phyloP scores from a whole-genome alignment of 2,113 vertebrate genomes.

The Tichodroma muraria region DNA sequence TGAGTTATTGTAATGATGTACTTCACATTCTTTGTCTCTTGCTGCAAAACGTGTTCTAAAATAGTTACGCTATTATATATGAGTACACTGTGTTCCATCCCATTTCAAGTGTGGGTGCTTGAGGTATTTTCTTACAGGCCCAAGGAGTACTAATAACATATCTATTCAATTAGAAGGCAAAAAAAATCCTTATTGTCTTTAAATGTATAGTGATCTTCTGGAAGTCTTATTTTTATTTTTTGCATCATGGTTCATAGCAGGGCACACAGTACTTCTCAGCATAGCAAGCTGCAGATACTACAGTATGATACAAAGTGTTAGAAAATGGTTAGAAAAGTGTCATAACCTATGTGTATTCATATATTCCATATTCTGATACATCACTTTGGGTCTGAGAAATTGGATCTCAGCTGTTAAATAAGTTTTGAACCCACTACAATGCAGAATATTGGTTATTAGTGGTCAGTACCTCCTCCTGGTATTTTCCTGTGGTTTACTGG shows the following conservation, averaged over 20 bases:
- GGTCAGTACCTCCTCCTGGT: background rate
- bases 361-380: background rate
- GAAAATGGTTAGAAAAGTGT: background rate
- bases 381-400: background rate
- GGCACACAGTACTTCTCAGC: background rate
- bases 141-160: background rate
- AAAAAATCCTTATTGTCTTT: background rate
- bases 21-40: slow-evolving; percentile 9
- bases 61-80: background rate
- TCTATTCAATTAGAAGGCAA: background rate
- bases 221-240: background rate
- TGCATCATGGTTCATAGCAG: background rate
- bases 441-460: background rate
- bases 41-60: slow-evolving; percentile 4
- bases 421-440: background rate
- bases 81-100: background rate
- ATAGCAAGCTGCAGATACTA: background rate
- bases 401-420: background rate
- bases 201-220: background rate
- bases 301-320: background rate
- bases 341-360: background rate
- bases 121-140: slow-evolving; percentile 5
- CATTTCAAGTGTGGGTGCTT: slow-evolving; percentile 23
- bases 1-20: background rate
- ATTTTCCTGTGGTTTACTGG: background rate